phyloP scores from a whole-genome alignment of 2,888 invertebrate genomes.

The Mythimna impura region DNA sequence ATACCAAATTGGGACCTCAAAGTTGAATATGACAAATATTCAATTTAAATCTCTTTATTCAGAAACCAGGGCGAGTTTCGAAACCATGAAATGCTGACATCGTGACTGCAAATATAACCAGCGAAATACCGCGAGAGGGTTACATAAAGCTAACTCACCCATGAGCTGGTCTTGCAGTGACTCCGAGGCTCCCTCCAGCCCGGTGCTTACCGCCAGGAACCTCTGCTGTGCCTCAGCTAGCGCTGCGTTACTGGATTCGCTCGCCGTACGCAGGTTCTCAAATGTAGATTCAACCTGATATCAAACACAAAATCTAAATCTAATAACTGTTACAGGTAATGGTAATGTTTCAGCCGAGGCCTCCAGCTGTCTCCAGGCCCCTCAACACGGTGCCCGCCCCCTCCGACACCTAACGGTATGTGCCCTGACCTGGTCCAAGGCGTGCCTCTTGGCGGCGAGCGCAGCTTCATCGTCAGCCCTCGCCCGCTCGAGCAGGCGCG shows the following conservation, averaged over 20 bases:
- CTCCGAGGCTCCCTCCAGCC: slow-evolving; percentile 94
- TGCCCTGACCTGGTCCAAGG: slow-evolving; percentile 43
- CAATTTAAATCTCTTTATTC: no score
- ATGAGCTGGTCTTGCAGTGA: slow-evolving; percentile 97
- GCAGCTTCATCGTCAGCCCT: slow-evolving; percentile 92
- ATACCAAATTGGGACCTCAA: no score
- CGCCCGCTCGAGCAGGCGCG: slow-evolving; percentile 92
- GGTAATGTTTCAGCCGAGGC: not conserved
- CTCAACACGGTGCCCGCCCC: no score
- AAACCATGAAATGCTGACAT: no score
- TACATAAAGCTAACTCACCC: slow-evolving; percentile 83
- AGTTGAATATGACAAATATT: no score
- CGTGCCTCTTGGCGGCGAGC: slow-evolving; percentile 51
- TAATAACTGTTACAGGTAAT: no score
- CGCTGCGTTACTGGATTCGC: slow-evolving; percentile 92
- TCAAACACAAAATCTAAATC: not conserved
- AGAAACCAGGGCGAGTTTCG: no score
- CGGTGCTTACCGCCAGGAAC: slow-evolving; percentile 96
- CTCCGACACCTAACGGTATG: no score
- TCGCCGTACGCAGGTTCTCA: slow-evolving; percentile 92
- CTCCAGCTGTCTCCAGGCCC: not conserved
- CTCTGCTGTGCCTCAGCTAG: slow-evolving; percentile 94
- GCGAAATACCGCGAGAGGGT: no score
- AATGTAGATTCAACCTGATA: slow-evolving; percentile 91
- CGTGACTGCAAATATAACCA: no score